Evolutionary conservation across 2,888 invertebrate genomes (phyloP).

Genomic region (Crocallis elinguaria): DNA sequence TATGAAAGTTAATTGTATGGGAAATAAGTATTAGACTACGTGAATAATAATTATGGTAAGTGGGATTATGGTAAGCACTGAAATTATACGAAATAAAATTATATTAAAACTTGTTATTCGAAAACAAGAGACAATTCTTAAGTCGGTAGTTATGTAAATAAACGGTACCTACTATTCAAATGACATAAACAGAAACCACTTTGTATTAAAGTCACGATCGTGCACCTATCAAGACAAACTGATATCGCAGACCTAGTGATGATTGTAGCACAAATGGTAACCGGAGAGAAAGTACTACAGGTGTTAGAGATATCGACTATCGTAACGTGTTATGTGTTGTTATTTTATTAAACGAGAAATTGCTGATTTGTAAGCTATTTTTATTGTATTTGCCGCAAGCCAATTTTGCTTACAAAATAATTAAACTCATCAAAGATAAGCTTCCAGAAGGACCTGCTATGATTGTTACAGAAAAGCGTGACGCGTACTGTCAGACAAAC

Average conservation of each 20-base stretch:
- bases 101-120: no score
- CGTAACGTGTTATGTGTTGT: constrained; percentile 33
- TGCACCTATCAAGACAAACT: constrained; percentile 7
- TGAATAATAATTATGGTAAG: no score
- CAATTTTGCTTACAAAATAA: background rate
- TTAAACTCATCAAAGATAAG: background rate
- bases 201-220: constrained; percentile 31
- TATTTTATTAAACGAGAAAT: constrained; percentile 23
- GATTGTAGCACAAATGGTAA: constrained; percentile 24
- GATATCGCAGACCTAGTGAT: constrained; percentile 26
- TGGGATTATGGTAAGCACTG: no score
- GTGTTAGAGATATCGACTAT: constrained; percentile 40
- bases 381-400: constrained; percentile 7
- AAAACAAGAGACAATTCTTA: no score
- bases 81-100: no score
- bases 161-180: constrained; percentile 6
- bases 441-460: no score
- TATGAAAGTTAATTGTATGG: no score
- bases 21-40: no score
- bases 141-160: constrained; percentile 19
- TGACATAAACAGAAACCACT: constrained; percentile 10
- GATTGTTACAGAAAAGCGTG: background rate
- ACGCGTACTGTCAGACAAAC: no score
- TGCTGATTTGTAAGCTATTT: constrained; percentile 12
- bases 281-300: constrained; percentile 52